phyloP scores from a whole-genome alignment of 2,113 vertebrate genomes.

The Periophthalmodon schlosseri region DNA sequence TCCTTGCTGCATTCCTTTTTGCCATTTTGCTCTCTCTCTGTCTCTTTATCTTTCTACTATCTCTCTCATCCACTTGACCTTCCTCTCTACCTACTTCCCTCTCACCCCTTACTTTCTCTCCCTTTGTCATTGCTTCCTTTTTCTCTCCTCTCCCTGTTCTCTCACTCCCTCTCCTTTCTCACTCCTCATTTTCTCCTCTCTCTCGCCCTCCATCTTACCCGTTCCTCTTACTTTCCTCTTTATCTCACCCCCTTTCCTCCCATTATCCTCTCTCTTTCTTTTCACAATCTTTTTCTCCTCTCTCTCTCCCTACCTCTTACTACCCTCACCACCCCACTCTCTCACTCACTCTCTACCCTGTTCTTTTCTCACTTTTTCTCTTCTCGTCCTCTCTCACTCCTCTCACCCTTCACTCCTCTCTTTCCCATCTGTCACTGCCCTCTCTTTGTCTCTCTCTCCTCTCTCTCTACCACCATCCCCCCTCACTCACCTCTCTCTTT shows the following conservation, averaged over 20 bases:
- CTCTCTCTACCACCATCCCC: not conserved
- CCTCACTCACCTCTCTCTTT: not conserved
- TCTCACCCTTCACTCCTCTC: too few relatives aligned
- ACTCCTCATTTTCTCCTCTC: not conserved
- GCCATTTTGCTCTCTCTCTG: slow-evolving; percentile 57
- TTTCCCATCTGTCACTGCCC: slow-evolving; percentile 48
- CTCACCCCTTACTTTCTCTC: not conserved
- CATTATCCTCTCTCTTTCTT: too few relatives aligned
- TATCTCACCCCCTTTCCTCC: not conserved
- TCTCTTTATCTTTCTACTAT: slow-evolving; percentile 26
- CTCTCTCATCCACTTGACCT: not conserved
- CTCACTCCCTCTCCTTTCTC: not conserved
- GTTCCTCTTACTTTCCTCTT: not conserved
- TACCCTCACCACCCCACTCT: too few relatives aligned
- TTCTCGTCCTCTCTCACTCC: slow-evolving; percentile 60
- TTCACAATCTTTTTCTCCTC: too few relatives aligned
- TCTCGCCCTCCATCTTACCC: not conserved
- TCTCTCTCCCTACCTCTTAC: not conserved
- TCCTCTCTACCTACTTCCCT: not conserved
- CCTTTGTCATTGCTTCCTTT: too few relatives aligned
- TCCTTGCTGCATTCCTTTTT: slow-evolving; percentile 46
- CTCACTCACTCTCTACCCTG: not conserved
- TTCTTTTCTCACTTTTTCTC: too few relatives aligned
- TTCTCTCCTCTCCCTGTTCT: not conserved
- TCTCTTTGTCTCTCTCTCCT: slow-evolving; percentile 46